Base-by-base conservation (phyloP, 2,797 vertebrate species). In the Acanthiza pusilla region DNA sequence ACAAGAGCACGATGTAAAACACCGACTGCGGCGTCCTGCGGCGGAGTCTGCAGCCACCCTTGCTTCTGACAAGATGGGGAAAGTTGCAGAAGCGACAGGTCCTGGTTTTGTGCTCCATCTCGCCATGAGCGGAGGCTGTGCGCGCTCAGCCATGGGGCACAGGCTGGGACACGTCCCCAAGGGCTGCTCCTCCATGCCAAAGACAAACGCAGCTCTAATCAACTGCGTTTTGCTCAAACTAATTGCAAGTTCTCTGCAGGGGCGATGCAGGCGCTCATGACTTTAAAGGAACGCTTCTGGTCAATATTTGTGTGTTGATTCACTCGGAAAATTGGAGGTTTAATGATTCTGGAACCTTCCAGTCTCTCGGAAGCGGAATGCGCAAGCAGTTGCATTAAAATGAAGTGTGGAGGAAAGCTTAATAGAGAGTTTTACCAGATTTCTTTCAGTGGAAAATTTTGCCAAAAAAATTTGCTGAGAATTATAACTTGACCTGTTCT, bases 101-200 rank as follows among this genome's bases (percentile, higher is more conserved):
- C 94, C 34, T 22, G 4, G 65, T 8, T 21, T 3, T 43, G 13
- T 25, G 91, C 25, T 96, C 96, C 95, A 96, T 96, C 16, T 13
- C 32, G 75, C 3, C 58, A 7, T 0, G 0, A 6, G 82, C 58
- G 17, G 67, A 58, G 91, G 81, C 88, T 80, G 93, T 1, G 47
- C 47, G 15, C 36, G 12, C 76, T 29, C 5, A 58, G 66, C 84
- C 84, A 1, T 42, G 87, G 87, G 91, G 43, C 45, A 0, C 95
- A 94, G 92, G 95, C 82, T 63, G 55, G 58, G 78, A 89, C 95
- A 94, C 15, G 73, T 94, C 93, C 83, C 91, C 85, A 29, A 17
- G 78, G 93, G 92, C 89, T 62, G 91, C 22, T 92, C 74, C 93
- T 77, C 92, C 43, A 17, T 4, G 54, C 27, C 74, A 27, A 18